These are phyloP conservation scores for Fulmarus glacialis DNA, from an alignment of 2,113 vertebrate genomes.

Conservation along the genomic window DNA sequence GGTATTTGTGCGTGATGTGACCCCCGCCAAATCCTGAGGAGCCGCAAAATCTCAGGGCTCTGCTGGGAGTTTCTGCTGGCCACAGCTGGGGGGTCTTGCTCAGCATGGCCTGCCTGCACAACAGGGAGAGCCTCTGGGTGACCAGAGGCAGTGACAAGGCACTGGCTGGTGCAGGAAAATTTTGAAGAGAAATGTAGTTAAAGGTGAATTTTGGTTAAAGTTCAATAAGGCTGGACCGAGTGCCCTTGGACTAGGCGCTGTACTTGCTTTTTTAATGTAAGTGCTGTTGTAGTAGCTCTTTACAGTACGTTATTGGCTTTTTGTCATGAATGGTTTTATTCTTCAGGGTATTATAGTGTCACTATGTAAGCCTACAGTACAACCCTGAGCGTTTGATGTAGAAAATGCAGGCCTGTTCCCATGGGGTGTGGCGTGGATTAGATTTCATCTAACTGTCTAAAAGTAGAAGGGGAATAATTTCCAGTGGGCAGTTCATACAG, in stretches of 20 bases:
- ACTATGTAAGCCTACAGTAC: background rate
- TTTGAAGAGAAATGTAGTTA: background rate
- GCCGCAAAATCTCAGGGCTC: no score
- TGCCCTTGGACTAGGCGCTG: background rate
- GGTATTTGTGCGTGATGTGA: rapidly evolving
- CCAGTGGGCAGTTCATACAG: background rate
- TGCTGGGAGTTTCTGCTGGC: background rate
- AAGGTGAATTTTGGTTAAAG: background rate
- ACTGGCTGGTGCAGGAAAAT: background rate
- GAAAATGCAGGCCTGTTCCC: background rate
- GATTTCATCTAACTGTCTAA: background rate
- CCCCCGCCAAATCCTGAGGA: rapidly evolving
- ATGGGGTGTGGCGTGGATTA: no score
- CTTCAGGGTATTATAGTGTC: background rate
- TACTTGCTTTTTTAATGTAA: background rate
- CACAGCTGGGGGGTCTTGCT: rapidly evolving
- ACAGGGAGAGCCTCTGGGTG: no score
- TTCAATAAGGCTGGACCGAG: background rate
- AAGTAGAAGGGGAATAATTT: background rate
- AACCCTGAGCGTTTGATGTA: background rate
- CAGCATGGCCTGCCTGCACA: rapidly evolving
- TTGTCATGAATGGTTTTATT: background rate
- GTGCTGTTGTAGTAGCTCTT: background rate
- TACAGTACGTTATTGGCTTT: background rate
- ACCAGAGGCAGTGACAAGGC: background rate